These are phyloP conservation scores for Cyclophora albipunctata DNA, from an alignment of 2,888 invertebrate genomes.

Conservation along the genomic window DNA sequence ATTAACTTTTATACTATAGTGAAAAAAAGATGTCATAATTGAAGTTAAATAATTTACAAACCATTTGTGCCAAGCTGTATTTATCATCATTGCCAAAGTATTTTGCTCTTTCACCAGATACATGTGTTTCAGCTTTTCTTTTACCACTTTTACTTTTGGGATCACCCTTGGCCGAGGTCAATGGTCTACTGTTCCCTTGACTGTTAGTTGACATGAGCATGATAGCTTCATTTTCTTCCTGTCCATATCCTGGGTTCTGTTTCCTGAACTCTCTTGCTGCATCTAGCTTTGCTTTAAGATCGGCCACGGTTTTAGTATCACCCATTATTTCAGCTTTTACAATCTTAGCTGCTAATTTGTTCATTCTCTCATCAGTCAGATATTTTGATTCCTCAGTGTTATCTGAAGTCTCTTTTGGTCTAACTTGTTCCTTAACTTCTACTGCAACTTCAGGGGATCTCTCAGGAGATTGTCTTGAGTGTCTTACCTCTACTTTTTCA, in stretches of 20 bases:
- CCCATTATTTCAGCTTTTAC: slow-evolving; percentile 97
- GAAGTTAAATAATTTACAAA: slow-evolving; percentile 36
- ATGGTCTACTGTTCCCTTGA: slow-evolving; percentile 81
- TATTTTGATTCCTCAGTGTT: slow-evolving; percentile 35
- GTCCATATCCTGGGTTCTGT: slow-evolving; percentile 47
- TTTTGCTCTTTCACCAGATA: slow-evolving; percentile 81
- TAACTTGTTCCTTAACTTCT: background rate
- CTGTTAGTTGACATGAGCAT: slow-evolving; percentile 81
- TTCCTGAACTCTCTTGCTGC: slow-evolving; percentile 76
- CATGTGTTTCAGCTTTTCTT: slow-evolving; percentile 82
- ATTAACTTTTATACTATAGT: background rate
- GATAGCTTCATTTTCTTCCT: slow-evolving; percentile 65
- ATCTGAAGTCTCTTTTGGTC: slow-evolving; percentile 5
- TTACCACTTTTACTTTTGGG: slow-evolving; percentile 59
- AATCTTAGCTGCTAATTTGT: slow-evolving; percentile 91
- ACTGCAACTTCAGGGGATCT: slow-evolving; percentile 30
- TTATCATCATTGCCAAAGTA: slow-evolving; percentile 95
- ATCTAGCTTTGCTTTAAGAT: slow-evolving; percentile 85
- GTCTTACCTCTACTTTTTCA: slow-evolving; percentile 7
- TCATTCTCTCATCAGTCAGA: slow-evolving; percentile 88
- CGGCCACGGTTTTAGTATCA: slow-evolving; percentile 78
- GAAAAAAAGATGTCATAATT: background rate
- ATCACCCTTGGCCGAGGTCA: slow-evolving; percentile 59
- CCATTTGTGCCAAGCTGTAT: slow-evolving; percentile 89
- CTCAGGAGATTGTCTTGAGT: slow-evolving; percentile 12